Base-by-base conservation (phyloP, 2,888 invertebrate species). In the Beris morrisii region DNA sequence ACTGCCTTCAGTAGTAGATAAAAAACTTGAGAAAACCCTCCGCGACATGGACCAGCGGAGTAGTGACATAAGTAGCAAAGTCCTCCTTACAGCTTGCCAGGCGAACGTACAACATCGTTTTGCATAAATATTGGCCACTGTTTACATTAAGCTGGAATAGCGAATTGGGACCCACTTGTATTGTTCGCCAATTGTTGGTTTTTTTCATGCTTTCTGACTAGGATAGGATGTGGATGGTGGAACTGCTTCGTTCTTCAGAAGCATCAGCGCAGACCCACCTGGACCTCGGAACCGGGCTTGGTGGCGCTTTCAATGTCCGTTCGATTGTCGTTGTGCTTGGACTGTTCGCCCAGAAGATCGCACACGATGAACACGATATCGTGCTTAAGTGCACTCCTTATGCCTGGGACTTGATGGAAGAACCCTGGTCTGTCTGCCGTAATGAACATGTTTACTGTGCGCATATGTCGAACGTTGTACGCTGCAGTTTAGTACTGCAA, bases 291-390 rank as follows among this genome's bases (percentile, higher is more conserved):
- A n/a, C 15, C 48, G 48, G 15, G n/a, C 1, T 48, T 12, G 15
- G 22, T 48, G 13, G 48, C 22, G 22, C 48, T 22, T 15, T 13
- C 48, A 48, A 48, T 22, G 22, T 15, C 48, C 48, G 12, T 48
- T 28, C 52, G 12, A 44, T 28, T 15, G 58, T 52, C 52, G 66
- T 66, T 57, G 59, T 43, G 48, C 48, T 48, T 58, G 30, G 66
- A 7, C 52, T 56, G 58, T 58, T 58, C 45, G 50, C 50, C 61
- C 30, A 63, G 67, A 67, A 63, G 67, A 67, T 67, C 67, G 64
- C 67, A 67, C 67, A 67, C 67, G 67, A 67, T 30, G 67, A 67
- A 48, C 67, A 67, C 67, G 67, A 67, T 64, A 30, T 67, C 67
- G 67, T 67, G 67, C 59, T 15, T 31, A 22, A 54, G 46, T 38